Evolutionary conservation across 1,140 invertebrate genomes (phyloP).

Genomic region (Trissolcus basalis): DNA sequence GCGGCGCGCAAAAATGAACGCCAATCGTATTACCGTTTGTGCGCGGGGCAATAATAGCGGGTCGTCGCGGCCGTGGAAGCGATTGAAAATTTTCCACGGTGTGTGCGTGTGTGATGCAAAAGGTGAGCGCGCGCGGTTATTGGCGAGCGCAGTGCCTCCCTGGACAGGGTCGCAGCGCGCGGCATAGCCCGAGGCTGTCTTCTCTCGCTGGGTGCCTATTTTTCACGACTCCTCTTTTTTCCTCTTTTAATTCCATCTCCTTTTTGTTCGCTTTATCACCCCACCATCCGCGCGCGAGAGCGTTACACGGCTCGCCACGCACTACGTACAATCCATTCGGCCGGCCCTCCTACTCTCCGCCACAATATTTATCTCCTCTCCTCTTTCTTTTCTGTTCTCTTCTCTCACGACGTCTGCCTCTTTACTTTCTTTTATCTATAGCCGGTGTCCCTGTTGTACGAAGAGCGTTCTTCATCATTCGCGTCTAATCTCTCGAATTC

Average conservation of each 20-base stretch:
- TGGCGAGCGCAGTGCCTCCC: constrained; percentile 57
- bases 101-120: constrained; percentile 29
- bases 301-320: constrained; percentile 53
- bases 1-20: constrained; percentile 18
- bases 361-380: constrained; percentile 64
- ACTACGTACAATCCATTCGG: constrained; percentile 47
- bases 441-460: constrained; percentile 7
- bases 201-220: constrained; percentile 74
- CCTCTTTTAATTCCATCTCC: constrained; percentile 69
- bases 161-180: constrained; percentile 69
- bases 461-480: constrained; percentile 11
- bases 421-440: constrained; percentile 51
- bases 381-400: constrained; percentile 32
- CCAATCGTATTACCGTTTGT: constrained; percentile 23
- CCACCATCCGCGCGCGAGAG: constrained; percentile 40
- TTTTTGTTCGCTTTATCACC: constrained; percentile 69
- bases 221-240: constrained; percentile 72
- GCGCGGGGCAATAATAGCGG: constrained; percentile 16
- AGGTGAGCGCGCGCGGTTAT: constrained; percentile 5
- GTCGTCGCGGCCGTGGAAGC: constrained; percentile 22
- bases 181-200: constrained; percentile 68
- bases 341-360: constrained; percentile 52
- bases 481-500: constrained; percentile 7
- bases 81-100: constrained; percentile 67
- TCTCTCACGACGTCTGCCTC: constrained; percentile 26